Evolutionary conservation across 2,888 invertebrate genomes (phyloP).

Genomic region (Pollenia labialis): DNA sequence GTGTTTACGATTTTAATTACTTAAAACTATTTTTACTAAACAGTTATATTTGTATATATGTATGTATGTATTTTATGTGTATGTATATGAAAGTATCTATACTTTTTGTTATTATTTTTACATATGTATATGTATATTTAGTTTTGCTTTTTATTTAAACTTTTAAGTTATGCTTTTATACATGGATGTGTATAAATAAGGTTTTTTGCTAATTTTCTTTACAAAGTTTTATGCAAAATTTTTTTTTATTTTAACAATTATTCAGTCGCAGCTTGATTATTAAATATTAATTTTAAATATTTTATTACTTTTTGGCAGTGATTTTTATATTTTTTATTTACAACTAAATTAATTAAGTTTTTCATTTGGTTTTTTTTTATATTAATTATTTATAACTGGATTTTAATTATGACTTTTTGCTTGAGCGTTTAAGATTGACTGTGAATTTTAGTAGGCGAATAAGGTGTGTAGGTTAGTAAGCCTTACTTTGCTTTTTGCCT

Average conservation of each 20-base stretch:
- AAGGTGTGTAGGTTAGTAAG: no score
- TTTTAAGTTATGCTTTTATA: slow-evolving; percentile 21
- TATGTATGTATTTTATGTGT: slow-evolving; percentile 29
- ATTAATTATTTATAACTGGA: background rate
- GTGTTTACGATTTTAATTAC: slow-evolving; percentile 34
- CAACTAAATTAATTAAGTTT: slow-evolving; percentile 28
- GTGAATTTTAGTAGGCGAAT: no score
- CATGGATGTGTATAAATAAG: background rate
- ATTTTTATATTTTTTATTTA: slow-evolving; percentile 63
- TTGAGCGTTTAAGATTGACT: no score
- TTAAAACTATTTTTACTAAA: slow-evolving; percentile 68
- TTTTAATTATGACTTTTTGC: no score
- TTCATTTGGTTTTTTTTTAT: background rate
- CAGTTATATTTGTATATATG: slow-evolving; percentile 59
- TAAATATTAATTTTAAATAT: slow-evolving; percentile 38
- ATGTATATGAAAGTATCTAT: background rate
- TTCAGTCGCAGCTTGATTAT: slow-evolving; percentile 63
- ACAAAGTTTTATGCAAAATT: slow-evolving; percentile 45
- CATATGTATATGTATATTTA: slow-evolving; percentile 11
- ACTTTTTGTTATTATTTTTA: slow-evolving; percentile 31
- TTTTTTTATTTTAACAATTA: slow-evolving; percentile 61
- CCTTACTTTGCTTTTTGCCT: no score
- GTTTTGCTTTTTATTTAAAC: slow-evolving; percentile 30
- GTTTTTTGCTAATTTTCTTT: slow-evolving; percentile 27
- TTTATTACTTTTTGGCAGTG: slow-evolving; percentile 80